A percentile compares a stretch with the other conserved stretches of the same genome.
Conservation (phyloP, 2,888 invertebrate genomes). For the Blomia tropicalis region DNA sequence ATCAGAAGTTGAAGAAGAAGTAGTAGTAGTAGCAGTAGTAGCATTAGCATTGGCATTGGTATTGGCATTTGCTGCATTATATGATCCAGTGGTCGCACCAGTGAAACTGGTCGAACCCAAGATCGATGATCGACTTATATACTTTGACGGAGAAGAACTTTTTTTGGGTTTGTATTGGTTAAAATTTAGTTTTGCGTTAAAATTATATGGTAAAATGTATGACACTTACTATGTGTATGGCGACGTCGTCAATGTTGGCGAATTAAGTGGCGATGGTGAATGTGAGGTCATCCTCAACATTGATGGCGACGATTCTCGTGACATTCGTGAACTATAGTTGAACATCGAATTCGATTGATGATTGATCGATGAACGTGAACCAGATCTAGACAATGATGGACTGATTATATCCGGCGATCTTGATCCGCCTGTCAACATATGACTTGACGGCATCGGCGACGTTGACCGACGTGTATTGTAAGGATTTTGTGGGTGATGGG, state of each 20-base stretch:
- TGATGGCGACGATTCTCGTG: conserved; percentile 5
- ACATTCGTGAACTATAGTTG: background rate
- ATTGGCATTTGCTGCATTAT: background rate
- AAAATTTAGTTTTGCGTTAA: too few species aligned
- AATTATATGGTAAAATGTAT: too few species aligned
- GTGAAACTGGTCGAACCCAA: background rate
- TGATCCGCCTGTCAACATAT: background rate
- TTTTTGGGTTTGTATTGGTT: too few species aligned
- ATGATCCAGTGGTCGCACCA: background rate
- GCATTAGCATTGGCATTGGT: background rate
- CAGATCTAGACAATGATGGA: background rate
- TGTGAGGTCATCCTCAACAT: too few species aligned
- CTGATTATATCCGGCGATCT: background rate
- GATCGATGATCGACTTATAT: conserved; percentile 1
- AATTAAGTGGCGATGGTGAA: conserved; percentile 5
- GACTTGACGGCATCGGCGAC: background rate
- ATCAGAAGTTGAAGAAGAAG: background rate
- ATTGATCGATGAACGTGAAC: background rate
- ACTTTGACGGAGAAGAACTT: background rate
- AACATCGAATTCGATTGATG: too few species aligned
- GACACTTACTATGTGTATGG: background rate
- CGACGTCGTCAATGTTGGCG: too few species aligned
- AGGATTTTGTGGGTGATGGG: background rate
- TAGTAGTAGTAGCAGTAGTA: background rate
- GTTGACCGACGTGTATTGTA: background rate